These are phyloP conservation scores for Palythoa caribaeorum DNA, from an alignment of 92 coral and sea anemone species.

Conservation along the genomic window DNA sequence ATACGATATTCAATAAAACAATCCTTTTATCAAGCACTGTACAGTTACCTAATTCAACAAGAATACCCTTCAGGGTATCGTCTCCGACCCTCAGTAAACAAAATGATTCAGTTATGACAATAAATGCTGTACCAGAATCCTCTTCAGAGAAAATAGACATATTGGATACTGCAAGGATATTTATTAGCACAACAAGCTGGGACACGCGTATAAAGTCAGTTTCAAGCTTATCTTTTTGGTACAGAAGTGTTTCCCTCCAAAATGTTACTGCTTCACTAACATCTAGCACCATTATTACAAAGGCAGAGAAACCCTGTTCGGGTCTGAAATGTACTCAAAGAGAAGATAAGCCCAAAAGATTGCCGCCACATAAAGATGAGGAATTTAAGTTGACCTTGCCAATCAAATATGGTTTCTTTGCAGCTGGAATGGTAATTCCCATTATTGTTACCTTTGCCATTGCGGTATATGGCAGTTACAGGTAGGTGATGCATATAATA, in stretches of 20 bases:
- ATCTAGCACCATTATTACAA: background rate
- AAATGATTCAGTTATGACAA: background rate
- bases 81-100: background rate
- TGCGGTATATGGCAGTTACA: background rate
- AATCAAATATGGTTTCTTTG: constrained; percentile 29
- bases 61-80: background rate
- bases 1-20: background rate
- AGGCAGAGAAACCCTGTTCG: background rate
- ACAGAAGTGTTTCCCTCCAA: background rate
- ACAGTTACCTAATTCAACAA: background rate
- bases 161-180: background rate
- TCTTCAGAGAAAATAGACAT: too few relatives aligned
- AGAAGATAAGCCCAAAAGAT: background rate
- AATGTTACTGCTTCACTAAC: background rate
- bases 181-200: background rate
- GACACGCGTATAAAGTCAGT: background rate
- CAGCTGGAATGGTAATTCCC: constrained; percentile 40
- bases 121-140: background rate
- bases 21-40: constrained; percentile 10
- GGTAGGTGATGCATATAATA: background rate
- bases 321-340: background rate
- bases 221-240: background rate
- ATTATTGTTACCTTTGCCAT: background rate
- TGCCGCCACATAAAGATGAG: background rate
- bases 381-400: constrained; percentile 23